Conservation (phyloP, 2,888 invertebrate genomes). For the Mystacides longicornis region DNA sequence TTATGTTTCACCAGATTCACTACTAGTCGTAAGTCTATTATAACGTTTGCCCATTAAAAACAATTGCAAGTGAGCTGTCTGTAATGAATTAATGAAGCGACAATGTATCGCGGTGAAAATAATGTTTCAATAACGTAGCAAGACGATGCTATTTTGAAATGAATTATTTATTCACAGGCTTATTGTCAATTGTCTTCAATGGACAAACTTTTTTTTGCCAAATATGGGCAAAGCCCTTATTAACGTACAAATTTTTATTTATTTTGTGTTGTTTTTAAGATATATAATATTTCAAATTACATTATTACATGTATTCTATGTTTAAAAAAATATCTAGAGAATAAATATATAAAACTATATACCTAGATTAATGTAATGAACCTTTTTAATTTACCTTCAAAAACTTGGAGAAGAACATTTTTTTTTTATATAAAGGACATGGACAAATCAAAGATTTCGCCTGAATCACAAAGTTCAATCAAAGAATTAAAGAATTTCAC, state of each 20-base stretch:
- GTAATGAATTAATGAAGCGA: no score
- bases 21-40: slow-evolving; percentile 9
- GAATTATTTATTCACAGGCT: no score
- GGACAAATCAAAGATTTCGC: no score
- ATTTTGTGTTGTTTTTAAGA: slow-evolving; percentile 23
- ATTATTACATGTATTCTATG: slow-evolving; percentile 16
- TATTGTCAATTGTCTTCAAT: slow-evolving; percentile 1
- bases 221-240: slow-evolving; percentile 18
- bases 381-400: no score
- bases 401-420: no score
- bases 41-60: neutral
- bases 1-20: slow-evolving; percentile 9
- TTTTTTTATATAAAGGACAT: no score
- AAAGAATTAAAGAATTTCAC: no score
- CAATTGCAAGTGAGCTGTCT: neutral
- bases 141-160: no score
- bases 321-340: slow-evolving; percentile 20
- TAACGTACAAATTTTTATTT: slow-evolving; percentile 24
- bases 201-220: slow-evolving; percentile 14
- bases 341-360: slow-evolving; percentile 20
- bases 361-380: neutral
- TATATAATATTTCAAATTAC: neutral
- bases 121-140: no score
- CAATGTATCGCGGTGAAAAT: no score
- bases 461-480: no score